Conservation (phyloP, 1,140 invertebrate genomes). For the Adoxophyes honmai region DNA sequence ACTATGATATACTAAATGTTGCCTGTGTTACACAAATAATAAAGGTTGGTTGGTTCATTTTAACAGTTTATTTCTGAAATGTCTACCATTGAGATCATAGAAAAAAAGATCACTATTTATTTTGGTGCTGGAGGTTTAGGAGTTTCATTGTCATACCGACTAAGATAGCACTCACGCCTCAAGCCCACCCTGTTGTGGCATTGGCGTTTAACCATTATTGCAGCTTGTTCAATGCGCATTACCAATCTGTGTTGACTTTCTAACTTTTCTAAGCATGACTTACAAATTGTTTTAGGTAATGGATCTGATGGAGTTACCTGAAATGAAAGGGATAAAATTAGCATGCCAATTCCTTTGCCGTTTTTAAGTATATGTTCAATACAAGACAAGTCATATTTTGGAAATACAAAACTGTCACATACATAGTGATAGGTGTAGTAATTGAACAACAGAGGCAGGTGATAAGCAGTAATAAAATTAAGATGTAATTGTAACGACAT, state of each 20-base stretch:
- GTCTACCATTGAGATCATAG: too few species aligned
- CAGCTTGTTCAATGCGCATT: conserved; percentile 77
- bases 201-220: conserved; percentile 57
- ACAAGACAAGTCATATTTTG: too few species aligned
- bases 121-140: conserved; percentile 41
- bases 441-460: too few species aligned
- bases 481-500: too few species aligned
- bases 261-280: conserved; percentile 82
- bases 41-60: too few species aligned
- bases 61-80: too few species aligned
- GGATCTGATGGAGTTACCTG: conserved; percentile 85
- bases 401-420: too few species aligned
- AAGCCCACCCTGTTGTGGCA: conserved; percentile 32
- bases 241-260: conserved; percentile 84
- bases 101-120: conserved; percentile 26
- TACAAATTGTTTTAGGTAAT: conserved; percentile 85
- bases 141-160: conserved; percentile 36
- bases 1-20: too few species aligned
- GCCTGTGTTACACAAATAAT: too few species aligned
- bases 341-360: background rate
- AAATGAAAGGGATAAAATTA: conserved; percentile 28
- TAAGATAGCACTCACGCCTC: conserved; percentile 36
- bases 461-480: too few species aligned
- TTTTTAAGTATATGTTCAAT: too few species aligned
- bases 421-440: too few species aligned